These are phyloP conservation scores for Sarcophilus harrisii DNA, from an alignment of 2,797 vertebrate species.

Conservation along the genomic window DNA sequence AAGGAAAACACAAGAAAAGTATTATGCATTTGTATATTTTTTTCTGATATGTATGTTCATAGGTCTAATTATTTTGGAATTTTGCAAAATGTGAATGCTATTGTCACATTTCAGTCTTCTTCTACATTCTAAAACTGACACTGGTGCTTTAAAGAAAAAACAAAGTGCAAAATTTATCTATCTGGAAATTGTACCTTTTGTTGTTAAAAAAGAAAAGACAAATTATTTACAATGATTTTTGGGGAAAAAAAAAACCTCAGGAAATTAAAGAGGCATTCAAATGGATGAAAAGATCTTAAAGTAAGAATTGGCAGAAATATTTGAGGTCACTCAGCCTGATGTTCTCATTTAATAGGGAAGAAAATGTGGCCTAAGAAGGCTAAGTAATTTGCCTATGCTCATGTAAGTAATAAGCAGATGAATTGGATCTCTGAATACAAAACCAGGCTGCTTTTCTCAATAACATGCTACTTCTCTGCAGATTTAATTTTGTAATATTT, in stretches of 20 bases:
- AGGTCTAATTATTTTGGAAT: background rate
- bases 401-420: background rate
- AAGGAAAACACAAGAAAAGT: background rate
- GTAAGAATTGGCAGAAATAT: background rate
- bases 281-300: background rate
- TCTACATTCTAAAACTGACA: background rate
- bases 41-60: background rate
- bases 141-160: background rate
- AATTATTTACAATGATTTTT: background rate
- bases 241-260: background rate
- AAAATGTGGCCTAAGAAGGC: background rate
- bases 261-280: background rate
- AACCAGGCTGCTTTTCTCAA: background rate
- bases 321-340: background rate
- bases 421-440: background rate
- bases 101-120: background rate
- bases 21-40: background rate
- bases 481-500: background rate
- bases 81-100: background rate
- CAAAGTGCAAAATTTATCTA: background rate
- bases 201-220: background rate
- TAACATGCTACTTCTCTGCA: background rate
- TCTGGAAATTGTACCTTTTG: background rate
- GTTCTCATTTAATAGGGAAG: background rate
- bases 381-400: background rate